phyloP scores from a whole-genome alignment of 1,140 invertebrate genomes.

The Metopolophium dirhodum region DNA sequence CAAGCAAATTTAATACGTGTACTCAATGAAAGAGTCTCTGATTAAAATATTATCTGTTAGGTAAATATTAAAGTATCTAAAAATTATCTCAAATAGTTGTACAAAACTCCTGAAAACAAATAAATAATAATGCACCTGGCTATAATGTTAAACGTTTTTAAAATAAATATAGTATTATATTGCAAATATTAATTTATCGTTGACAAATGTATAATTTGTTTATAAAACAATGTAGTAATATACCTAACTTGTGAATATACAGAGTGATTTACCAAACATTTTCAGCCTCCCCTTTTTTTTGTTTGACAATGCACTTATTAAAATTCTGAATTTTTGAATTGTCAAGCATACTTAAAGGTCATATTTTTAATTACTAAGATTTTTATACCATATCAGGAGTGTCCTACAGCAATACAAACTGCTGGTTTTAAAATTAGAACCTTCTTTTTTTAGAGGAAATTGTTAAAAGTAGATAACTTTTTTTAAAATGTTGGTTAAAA shows the following conservation, averaged over 20 bases:
- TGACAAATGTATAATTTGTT: background rate
- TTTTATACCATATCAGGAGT: background rate
- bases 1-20: background rate
- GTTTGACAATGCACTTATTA: background rate
- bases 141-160: background rate
- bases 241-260: background rate
- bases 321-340: background rate
- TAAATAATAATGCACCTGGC: background rate
- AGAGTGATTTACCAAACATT: background rate
- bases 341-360: background rate
- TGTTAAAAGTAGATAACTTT: background rate
- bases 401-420: background rate
- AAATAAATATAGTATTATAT: background rate
- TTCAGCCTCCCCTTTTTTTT: accelerated
- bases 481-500: background rate
- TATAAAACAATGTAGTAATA: background rate
- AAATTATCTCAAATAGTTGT: background rate
- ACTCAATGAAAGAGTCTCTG: background rate
- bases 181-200: background rate
- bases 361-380: background rate
- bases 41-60: background rate
- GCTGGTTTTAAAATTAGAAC: background rate
- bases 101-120: background rate
- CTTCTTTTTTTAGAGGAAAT: background rate
- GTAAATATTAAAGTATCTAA: background rate